phyloP scores from a whole-genome alignment of 2,888 invertebrate species.

The Eubasilissa splendida region DNA sequence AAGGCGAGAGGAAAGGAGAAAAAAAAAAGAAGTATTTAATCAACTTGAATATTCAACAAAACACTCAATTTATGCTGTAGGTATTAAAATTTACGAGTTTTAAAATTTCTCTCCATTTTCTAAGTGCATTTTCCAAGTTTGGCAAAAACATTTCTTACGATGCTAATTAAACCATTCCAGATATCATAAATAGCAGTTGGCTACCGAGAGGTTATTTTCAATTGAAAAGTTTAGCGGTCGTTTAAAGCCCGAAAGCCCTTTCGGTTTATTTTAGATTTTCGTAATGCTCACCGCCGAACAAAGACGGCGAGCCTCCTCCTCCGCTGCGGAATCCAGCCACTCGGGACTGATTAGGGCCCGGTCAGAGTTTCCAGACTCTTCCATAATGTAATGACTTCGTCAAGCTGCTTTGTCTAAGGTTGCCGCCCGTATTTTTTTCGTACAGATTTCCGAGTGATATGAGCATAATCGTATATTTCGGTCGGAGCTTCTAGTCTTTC shows the following conservation, averaged over 20 bases:
- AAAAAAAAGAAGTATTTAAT: too few species aligned
- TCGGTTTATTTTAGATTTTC: background rate
- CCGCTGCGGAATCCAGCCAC: background rate
- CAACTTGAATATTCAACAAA: too few species aligned
- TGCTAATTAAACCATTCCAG: too few species aligned
- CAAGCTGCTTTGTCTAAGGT: background rate
- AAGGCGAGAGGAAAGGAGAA: too few species aligned
- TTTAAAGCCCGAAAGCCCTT: background rate
- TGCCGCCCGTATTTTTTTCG: background rate
- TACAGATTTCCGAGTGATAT: background rate
- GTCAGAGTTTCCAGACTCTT: conserved; percentile 23
- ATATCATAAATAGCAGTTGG: too few species aligned
- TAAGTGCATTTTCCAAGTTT: too few species aligned
- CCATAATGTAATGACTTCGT: conserved; percentile 35
- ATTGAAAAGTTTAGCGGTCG: too few species aligned
- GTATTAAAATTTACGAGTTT: too few species aligned
- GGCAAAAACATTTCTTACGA: too few species aligned
- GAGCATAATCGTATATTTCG: background rate
- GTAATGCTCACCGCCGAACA: conserved; percentile 4
- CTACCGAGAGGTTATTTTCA: too few species aligned
- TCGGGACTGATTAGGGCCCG: conserved; percentile 26
- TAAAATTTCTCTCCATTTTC: too few species aligned
- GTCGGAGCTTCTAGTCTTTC: background rate
- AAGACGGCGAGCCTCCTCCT: background rate
- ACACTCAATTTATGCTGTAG: too few species aligned